Percentiles rank a stretch among this genome's conserved stretches.
Evolutionary conservation across 2,888 invertebrate genomes (phyloP).

Genomic region (Drosophila trichaetosa): DNA sequence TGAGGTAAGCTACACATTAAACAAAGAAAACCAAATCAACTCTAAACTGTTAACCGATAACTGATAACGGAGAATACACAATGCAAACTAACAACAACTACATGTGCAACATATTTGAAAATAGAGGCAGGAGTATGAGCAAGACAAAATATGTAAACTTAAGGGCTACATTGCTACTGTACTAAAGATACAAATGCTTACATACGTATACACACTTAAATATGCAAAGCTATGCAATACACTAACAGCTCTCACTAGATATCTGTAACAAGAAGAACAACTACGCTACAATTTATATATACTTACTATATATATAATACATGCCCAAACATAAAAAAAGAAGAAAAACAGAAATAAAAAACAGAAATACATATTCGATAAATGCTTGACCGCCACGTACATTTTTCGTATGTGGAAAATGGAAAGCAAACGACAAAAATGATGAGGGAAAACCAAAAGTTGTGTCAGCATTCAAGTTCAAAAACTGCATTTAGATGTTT

Average conservation of each 20-base stretch:
- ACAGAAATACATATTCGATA: constrained; percentile 31
- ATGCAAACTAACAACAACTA: constrained; percentile 16
- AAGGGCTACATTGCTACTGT: constrained; percentile 23
- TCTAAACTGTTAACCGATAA: constrained; percentile 15
- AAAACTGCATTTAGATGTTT: constrained; percentile 81
- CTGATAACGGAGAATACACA: constrained; percentile 18
- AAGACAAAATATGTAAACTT: constrained; percentile 17
- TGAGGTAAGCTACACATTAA: constrained; percentile 86
- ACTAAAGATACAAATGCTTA: constrained; percentile 42
- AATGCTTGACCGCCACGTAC: constrained; percentile 35
- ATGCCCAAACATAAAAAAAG: constrained; percentile 18
- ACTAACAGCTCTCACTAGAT: constrained; percentile 35
- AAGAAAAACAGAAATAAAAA: constrained; percentile 20
- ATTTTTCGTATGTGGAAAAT: constrained; percentile 26
- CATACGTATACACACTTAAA: constrained; percentile 11
- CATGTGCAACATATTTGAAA: constrained; percentile 18
- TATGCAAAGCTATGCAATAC: constrained; percentile 29
- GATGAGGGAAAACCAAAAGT: constrained; percentile 33
- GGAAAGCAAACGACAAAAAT: constrained; percentile 11
- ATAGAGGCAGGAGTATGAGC: constrained; percentile 7
- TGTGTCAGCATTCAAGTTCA: constrained; percentile 70
- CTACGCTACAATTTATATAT: constrained; percentile 50
- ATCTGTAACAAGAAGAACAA: constrained; percentile 47
- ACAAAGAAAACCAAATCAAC: constrained; percentile 73
- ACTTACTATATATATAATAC: constrained; percentile 21